Base-by-base conservation (phyloP, 2,797 vertebrate genomes). In the Semaprochilodus insignis region DNA sequence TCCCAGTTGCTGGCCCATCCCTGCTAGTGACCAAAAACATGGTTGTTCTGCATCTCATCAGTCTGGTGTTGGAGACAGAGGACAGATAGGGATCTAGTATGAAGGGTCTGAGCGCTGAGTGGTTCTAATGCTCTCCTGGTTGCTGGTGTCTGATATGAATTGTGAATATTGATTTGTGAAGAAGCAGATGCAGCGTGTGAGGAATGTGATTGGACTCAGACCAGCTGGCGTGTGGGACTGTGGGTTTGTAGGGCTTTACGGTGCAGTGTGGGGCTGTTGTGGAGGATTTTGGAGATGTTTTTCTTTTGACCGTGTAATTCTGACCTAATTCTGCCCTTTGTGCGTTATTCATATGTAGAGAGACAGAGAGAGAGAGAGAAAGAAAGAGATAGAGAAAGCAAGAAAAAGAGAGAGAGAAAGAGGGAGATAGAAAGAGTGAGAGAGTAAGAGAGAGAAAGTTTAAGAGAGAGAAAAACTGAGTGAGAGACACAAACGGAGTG, bases 121-220 rank as follows among this genome's bases (percentile, higher is more conserved):
- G 52, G 17, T 2, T 17, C 3, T n/a, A 6, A 2, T 52, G 17
- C 48, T 48, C n/a, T 27, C 23, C 11, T 31, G 15, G 36, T 54
- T 36, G 48, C 52, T 21, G 25, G 27, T 1, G 60, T 31, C 36
- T n/a, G 23, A n/a, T n/a, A 34, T 11, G 19, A 66, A 16, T 40
- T n/a, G 11, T 3, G 7, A 16, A 66, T 19, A 14, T 3, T 66
- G 63, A 66, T 66, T 66, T 66, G 34, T 66, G 63, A 7, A 34
- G 63, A 34, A 66, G 14, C 76, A 77, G 44, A 23, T 77, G 31
- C 36, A 48, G 23, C 15, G 60, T 63, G 60, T 63, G 63, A 16
- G 31, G 14, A 31, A 63, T 34, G 60, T 63, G 60, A 23, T 60
- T 23, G n/a, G 59, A 60, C 21, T 23, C n/a, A 8, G 59, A 60